Conservation (phyloP, 2,113 vertebrate genomes). For the Ursus arctos region DNA sequence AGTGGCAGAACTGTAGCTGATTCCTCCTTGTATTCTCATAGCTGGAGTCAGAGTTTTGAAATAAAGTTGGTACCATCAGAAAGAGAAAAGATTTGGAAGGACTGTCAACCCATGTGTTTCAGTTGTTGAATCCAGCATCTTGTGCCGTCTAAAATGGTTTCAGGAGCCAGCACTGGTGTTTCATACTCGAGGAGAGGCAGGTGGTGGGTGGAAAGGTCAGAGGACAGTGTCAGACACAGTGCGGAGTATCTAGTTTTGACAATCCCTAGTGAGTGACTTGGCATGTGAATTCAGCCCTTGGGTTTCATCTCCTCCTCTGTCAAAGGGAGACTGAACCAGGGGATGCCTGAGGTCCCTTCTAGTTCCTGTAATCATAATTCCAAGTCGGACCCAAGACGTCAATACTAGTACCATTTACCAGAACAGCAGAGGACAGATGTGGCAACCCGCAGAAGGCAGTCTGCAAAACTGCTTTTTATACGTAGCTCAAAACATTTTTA, state of each 20-base stretch:
- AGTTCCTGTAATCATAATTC: not conserved
- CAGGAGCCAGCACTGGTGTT: not conserved
- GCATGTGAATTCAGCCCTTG: not conserved
- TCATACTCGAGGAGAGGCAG: not conserved
- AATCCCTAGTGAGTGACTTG: not conserved
- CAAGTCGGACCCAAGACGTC: not conserved
- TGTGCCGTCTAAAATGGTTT: not conserved
- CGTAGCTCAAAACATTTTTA: not conserved
- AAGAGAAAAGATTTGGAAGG: not conserved
- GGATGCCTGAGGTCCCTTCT: not conserved
- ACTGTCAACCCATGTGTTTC: not conserved
- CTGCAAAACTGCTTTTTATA: not conserved
- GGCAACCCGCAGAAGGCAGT: not conserved
- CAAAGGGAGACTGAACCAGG: not conserved
- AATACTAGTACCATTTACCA: not conserved
- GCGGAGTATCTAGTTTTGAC: not conserved
- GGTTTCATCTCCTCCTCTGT: not conserved
- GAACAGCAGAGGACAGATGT: not conserved
- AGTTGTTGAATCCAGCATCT: not conserved
- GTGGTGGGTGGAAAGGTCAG: not conserved
- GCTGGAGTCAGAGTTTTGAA: not conserved
- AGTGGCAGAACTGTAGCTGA: not conserved
- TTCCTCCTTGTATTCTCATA: not conserved
- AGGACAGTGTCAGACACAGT: not conserved
- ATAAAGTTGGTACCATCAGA: not conserved